phyloP scores from a whole-genome alignment of 2,797 vertebrate genomes.

The Semotilus atromaculatus region DNA sequence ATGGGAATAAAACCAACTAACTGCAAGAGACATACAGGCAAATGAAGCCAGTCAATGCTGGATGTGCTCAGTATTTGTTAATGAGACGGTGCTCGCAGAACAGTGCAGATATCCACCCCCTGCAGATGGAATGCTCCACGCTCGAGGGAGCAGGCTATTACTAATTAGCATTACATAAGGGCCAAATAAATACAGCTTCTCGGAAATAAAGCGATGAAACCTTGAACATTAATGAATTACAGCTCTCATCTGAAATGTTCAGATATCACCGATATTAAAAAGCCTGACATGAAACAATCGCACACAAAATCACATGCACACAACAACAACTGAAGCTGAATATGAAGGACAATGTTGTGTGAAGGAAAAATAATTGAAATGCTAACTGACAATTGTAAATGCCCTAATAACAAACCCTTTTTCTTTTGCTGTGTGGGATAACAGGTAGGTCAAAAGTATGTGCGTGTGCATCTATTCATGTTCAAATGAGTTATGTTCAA shows the following conservation, averaged over 20 bases:
- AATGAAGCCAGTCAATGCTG: slow-evolving; percentile 34
- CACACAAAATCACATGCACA: not conserved
- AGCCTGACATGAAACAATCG: slow-evolving; percentile 41
- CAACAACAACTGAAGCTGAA: slow-evolving; percentile 1
- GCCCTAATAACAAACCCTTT: not conserved
- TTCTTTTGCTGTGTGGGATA: not conserved
- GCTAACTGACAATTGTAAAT: not conserved
- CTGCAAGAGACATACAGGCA: slow-evolving; percentile 41
- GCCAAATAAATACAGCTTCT: slow-evolving; percentile 63
- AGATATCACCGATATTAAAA: slow-evolving; percentile 59
- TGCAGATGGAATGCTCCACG: slow-evolving; percentile 53
- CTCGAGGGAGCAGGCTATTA: slow-evolving; percentile 54
- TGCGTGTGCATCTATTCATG: slow-evolving; percentile 13
- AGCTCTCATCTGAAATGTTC: slow-evolving; percentile 67
- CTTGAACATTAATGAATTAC: slow-evolving; percentile 71
- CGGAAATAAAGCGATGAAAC: slow-evolving; percentile 70
- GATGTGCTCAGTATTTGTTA: slow-evolving; percentile 53
- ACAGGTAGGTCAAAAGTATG: not conserved
- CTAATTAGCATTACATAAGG: slow-evolving; percentile 71
- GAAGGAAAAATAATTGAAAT: not conserved
- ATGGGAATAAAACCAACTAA: slow-evolving; percentile 47
- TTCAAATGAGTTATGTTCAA: slow-evolving; percentile 25
- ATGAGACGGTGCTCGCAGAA: slow-evolving; percentile 56
- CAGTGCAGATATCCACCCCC: slow-evolving; percentile 50
- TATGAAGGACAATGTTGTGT: not conserved